Evolutionary conservation across 2,888 invertebrate species (phyloP), one percentile per base, ranked within the genome.

Genomic region (Listrodromus nycthemerus): DNA sequence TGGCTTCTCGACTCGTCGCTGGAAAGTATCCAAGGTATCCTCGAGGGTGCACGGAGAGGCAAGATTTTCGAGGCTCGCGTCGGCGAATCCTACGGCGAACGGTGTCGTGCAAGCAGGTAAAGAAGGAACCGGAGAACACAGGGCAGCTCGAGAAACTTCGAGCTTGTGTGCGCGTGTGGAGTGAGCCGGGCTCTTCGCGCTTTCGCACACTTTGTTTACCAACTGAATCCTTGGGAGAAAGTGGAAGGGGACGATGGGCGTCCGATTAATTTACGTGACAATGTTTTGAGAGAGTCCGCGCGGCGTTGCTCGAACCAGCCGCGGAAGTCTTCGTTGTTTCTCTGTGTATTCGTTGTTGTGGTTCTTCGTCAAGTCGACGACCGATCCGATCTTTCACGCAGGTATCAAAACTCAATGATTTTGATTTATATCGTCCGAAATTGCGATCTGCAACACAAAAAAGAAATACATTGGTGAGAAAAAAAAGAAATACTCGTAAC

Each of bases 401-500:
- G 24, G 55, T 30, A 45, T 48, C 10, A 2, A 30, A 69, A 76
- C 79, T 48, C 66, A 66, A 19, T 55, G 75, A 80, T 80, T 83
- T 79, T 71, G 66, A 66, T 65, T 66, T 55, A 48, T 48, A 65
- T 55, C n/a, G n/a, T 37, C 41, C 48, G 48, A 7, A 70, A 66
- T 65, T 69, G 69, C 52, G 50, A 55, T 79, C 83, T 83, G 83
- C n/a, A 83, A 83, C 75, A 82, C 21, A 75, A 5, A 52, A 19
- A 71, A 6, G 2, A 24, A 10, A 45, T 19, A 66, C 21, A 24
- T 13, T 13, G 19, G 55, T 55, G 10, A 4, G 55, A 6, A 10
- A 55, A 24, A 13, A 50, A 52, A n/a, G 4, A 24, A 10, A 55
- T 24, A 4, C 2, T 24, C 52, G 7, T 6, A 13, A 24, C 55